These are phyloP conservation scores for Synanthedon myopaeformis DNA, from an alignment of 2,888 invertebrate species.

Conservation along the genomic window DNA sequence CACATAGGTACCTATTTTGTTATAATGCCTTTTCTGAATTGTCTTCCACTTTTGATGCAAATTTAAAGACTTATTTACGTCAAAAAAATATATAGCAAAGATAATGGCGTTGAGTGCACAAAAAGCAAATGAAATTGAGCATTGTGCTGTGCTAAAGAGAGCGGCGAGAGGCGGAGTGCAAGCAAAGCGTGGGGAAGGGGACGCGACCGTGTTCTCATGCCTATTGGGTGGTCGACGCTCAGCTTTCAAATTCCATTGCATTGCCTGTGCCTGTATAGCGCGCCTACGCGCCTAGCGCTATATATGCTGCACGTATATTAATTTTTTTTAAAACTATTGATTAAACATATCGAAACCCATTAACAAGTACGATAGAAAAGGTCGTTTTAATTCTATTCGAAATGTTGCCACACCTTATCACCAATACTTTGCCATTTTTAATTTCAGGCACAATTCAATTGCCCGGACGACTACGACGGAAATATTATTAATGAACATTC, in stretches of 20 bases:
- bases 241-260: slow-evolving; percentile 68
- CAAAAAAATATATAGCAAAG: too few species aligned
- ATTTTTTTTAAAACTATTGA: background rate
- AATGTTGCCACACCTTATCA: too few species aligned
- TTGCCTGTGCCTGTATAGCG: slow-evolving; percentile 50
- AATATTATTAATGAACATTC: slow-evolving; percentile 2
- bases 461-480: too few species aligned
- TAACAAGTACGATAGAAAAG: background rate
- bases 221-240: slow-evolving; percentile 67
- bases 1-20: too few species aligned
- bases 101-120: background rate
- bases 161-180: slow-evolving; percentile 49
- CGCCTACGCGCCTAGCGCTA: background rate
- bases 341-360: background rate
- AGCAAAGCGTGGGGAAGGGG: slow-evolving; percentile 60
- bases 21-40: too few species aligned
- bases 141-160: slow-evolving; percentile 55
- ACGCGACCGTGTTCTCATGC: slow-evolving; percentile 63
- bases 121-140: slow-evolving; percentile 61
- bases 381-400: too few species aligned
- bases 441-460: too few species aligned
- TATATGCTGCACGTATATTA: background rate
- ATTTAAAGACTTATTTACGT: too few species aligned
- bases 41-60: too few species aligned
- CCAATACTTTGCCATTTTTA: background rate